Conservation (phyloP, 2,113 vertebrate species). For the Hydrochoerus hydrochaeris region DNA sequence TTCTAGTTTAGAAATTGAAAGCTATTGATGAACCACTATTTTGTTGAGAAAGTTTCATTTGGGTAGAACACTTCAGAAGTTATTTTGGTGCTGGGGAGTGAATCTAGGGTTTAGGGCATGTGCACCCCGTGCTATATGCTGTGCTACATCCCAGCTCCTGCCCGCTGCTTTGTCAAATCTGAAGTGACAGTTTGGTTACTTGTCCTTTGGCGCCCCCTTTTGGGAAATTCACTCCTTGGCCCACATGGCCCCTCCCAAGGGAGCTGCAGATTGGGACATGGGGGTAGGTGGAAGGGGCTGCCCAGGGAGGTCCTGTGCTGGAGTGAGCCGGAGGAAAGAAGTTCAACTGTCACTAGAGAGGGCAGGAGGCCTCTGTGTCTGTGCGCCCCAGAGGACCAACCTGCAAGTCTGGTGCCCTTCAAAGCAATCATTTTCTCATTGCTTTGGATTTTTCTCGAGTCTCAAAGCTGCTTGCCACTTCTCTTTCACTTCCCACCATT, state of each 20-base stretch:
- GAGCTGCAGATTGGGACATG: too few species aligned
- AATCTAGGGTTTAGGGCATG: background rate
- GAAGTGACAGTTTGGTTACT: background rate
- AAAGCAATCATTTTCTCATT: background rate
- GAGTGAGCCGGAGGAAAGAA: background rate
- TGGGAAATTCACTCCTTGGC: background rate
- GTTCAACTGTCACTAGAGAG: background rate
- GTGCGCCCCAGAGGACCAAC: background rate
- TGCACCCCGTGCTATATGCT: background rate
- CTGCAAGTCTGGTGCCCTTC: too few species aligned
- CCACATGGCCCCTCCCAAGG: background rate
- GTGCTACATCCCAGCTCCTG: background rate
- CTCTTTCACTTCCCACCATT: background rate
- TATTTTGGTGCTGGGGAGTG: too few species aligned
- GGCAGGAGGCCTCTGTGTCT: background rate
- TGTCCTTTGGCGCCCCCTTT: background rate
- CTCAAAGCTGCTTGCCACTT: background rate
- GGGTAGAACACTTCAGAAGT: background rate
- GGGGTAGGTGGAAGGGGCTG: background rate
- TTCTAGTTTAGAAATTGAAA: background rate
- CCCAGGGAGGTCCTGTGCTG: background rate
- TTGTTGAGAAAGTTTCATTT: background rate
- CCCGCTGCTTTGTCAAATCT: background rate
- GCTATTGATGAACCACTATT: background rate
- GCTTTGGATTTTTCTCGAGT: background rate